Conservation (phyloP, 2,113 vertebrate genomes). For the Danionella cerebrum region DNA sequence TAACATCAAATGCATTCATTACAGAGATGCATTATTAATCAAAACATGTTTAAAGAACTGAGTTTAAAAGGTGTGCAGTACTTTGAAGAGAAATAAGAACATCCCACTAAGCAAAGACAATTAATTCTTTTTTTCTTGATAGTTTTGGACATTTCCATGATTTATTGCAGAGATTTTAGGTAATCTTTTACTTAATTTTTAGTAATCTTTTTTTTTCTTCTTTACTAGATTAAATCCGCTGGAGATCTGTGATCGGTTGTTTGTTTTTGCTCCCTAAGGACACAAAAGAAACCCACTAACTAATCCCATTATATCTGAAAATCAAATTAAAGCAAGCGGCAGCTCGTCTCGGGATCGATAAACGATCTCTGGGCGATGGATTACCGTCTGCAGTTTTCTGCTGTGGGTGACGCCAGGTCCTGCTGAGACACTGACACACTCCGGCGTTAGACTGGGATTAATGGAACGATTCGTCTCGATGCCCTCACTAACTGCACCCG, state of each 20-base stretch:
- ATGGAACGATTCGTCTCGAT: constrained; percentile 38
- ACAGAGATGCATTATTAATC: no score
- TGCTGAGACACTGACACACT: constrained; percentile 14
- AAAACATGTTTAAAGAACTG: no score
- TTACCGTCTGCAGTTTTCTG: constrained; percentile 9
- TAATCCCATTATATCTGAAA: constrained; percentile 22
- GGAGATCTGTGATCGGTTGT: not conserved
- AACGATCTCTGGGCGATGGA: not conserved
- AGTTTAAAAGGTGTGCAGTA: no score
- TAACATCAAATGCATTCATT: no score
- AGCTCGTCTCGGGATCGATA: no score
- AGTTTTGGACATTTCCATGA: no score
- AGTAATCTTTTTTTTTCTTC: not conserved
- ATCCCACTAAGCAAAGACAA: no score
- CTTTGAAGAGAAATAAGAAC: no score
- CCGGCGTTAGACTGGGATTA: constrained; percentile 31
- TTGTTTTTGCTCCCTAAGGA: not conserved
- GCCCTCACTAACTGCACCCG: constrained; percentile 19
- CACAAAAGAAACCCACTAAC: not conserved
- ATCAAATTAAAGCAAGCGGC: constrained; percentile 18
- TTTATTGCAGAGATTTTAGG: no score
- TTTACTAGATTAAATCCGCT: not conserved
- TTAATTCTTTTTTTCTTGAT: no score
- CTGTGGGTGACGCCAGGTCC: constrained; percentile 14
- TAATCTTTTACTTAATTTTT: no score